Evolutionary conservation across 2,797 vertebrate genomes (phyloP), one percentile per base, ranked within the genome.

Genomic region (Amphiprion clarkii): DNA sequence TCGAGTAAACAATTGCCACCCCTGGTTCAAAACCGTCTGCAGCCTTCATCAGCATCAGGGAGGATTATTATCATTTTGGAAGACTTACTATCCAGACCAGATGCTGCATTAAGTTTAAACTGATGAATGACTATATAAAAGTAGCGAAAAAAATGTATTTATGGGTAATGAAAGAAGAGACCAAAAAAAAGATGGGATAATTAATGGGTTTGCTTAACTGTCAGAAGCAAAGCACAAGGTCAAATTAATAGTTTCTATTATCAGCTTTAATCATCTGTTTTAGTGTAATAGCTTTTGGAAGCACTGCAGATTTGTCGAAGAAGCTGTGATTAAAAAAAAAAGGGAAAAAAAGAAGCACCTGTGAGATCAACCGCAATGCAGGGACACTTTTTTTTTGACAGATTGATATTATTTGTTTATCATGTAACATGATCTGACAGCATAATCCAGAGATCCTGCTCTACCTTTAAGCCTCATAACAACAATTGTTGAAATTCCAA

Each of bases 1-100:
- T 61, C 60, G 64, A 72, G 83, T 67, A 91, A 36, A 87, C 84
- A 85, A 89, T 86, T 86, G 84, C 76, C 71, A 67, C 71, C 27
- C 82, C 55, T 21, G 67, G 74, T 70, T 79, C 76, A 79, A 84
- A 21, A 91, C 60, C 61, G 59, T 78, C 64, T 75, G 58, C 62
- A 9, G 51, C 48, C 69, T 75, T 56, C 52, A 62, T 57, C 52
- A 68, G 73, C 76, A 66, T 53, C 49, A 74, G 62, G 69, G 57
- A 62, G 25, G 44, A 64, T 39, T 65, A 72, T 81, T 60, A 27
- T 27, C 27, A 27, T 36, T 31, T 31, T 31, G 31, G 31, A 31
- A 31, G 31, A 36, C 33, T 36, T 61, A 23, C 62, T 21, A 39
- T 52, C 67, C 39, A 44, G 44, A 52, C n/a, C 4, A 25, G 42